Conservation (phyloP, 92 coral and sea anemone species). For the Micromussa lordhowensis region DNA sequence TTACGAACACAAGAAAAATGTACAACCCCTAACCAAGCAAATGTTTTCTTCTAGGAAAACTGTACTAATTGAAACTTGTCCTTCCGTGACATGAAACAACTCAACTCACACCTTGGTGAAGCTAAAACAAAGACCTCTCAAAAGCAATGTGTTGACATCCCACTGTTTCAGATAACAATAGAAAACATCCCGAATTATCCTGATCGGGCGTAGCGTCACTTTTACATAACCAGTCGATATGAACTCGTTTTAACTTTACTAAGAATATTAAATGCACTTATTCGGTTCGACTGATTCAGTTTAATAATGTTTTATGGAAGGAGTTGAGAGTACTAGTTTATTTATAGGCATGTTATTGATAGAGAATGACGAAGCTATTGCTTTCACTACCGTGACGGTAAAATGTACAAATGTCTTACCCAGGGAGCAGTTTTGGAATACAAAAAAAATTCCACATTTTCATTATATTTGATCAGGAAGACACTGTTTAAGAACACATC, state of each 20-base stretch:
- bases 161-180: slow-evolving; percentile 4
- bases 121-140: neutral
- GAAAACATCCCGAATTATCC: neutral
- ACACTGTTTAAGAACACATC: neutral
- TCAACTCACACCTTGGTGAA: too few relatives aligned
- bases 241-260: neutral
- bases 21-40: neutral
- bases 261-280: neutral
- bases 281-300: neutral
- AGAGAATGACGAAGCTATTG: neutral
- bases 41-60: neutral
- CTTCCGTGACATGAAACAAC: slow-evolving; percentile 19
- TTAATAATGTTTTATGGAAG: neutral
- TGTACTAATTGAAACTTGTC: neutral
- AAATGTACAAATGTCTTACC: slow-evolving; percentile 4
- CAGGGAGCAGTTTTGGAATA: neutral
- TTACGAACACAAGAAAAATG: neutral
- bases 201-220: slow-evolving; percentile 5
- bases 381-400: neutral
- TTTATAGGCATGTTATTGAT: neutral
- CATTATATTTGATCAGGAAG: neutral
- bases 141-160: neutral
- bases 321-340: neutral
- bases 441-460: neutral
- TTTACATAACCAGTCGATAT: neutral